Evolutionary conservation across 2,113 vertebrate species (phyloP).

Genomic region (Canis aureus): DNA sequence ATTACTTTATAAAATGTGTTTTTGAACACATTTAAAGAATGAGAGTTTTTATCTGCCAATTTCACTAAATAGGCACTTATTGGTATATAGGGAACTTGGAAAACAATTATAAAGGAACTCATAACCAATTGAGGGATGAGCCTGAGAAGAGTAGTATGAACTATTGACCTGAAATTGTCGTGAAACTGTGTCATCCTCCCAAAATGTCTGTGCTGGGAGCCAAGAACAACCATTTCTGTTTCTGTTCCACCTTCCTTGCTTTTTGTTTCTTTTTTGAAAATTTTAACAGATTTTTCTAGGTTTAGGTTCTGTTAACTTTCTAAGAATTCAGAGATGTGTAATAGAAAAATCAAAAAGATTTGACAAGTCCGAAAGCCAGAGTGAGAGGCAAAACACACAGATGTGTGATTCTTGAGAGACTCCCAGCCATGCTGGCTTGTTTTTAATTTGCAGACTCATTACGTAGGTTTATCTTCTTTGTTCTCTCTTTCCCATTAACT

Average conservation of each 20-base stretch:
- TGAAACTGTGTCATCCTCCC: not conserved
- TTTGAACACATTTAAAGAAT: constrained; percentile 69
- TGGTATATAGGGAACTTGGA: not conserved
- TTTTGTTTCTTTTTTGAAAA: constrained; percentile 7
- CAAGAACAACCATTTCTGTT: not conserved
- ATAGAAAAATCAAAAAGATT: constrained; percentile 68
- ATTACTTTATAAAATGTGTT: constrained; percentile 66
- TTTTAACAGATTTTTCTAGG: constrained; percentile 60
- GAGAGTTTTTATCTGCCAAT: constrained; percentile 21
- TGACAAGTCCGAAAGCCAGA: constrained; percentile 43
- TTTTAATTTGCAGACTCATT: not conserved
- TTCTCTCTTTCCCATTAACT: constrained; percentile 22
- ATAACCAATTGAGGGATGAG: constrained; percentile 8
- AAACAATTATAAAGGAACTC: constrained; percentile 24
- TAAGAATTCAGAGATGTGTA: constrained; percentile 20
- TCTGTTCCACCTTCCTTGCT: not conserved
- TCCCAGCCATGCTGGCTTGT: not conserved
- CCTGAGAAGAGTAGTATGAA: not conserved
- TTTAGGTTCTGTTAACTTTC: constrained; percentile 47
- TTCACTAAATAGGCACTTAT: constrained; percentile 43
- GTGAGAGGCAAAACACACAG: not conserved
- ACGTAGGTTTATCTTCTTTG: constrained; percentile 26
- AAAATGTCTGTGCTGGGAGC: not conserved
- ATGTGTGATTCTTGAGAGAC: not conserved
- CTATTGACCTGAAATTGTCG: not conserved